Conservation (phyloP, 2,113 vertebrate genomes). For the Pipra filicauda region DNA sequence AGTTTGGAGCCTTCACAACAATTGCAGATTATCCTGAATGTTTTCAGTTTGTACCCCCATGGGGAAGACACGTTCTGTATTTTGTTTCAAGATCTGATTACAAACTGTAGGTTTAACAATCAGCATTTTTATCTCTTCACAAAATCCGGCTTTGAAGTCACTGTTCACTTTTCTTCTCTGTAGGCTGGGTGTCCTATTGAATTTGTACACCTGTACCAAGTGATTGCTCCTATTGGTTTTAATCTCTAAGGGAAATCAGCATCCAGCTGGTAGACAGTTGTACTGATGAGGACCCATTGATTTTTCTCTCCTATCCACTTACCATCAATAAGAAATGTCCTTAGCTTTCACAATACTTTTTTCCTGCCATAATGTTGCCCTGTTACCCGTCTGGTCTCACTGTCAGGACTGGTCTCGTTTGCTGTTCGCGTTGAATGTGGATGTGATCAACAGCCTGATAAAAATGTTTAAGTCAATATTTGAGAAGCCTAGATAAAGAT, state of each 20-base stretch:
- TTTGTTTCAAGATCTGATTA: background rate
- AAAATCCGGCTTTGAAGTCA: background rate
- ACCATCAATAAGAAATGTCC: conserved; percentile 8
- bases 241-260: background rate
- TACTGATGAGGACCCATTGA: conserved; percentile 36
- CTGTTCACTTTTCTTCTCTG: background rate
- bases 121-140: background rate
- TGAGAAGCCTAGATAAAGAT: background rate
- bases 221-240: conserved; percentile 22
- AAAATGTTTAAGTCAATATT: conserved; percentile 35
- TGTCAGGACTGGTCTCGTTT: background rate
- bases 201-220: background rate
- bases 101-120: background rate
- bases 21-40: background rate
- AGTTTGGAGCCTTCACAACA: background rate
- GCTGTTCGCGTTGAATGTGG: background rate
- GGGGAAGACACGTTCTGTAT: background rate
- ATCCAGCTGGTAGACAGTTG: background rate
- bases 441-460: conserved; percentile 43
- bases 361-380: background rate
- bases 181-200: background rate
- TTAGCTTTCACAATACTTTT: conserved; percentile 20
- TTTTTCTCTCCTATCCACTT: conserved; percentile 19
- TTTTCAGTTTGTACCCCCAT: background rate
- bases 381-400: background rate